Evolutionary conservation across 1,140 invertebrate species (phyloP).

Genomic region (Hyposmocoma kahamanoa): DNA sequence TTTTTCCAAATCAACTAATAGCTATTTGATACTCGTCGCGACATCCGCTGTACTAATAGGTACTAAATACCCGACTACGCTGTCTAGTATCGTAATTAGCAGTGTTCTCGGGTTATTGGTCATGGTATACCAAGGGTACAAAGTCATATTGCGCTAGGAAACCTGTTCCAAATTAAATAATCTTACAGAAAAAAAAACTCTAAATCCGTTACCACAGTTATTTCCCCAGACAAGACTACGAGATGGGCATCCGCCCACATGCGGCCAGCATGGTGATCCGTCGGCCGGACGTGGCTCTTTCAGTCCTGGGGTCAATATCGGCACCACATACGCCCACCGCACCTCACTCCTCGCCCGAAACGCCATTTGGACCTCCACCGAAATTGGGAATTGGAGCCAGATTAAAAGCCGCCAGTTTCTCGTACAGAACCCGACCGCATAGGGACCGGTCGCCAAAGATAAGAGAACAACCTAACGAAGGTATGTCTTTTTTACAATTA

Average conservation of each 20-base stretch:
- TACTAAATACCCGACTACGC: too few relatives aligned
- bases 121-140: too few relatives aligned
- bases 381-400: constrained; percentile 27
- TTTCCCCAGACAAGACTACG: constrained; percentile 26
- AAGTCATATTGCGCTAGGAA: too few relatives aligned
- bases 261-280: constrained; percentile 49
- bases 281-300: constrained; percentile 31
- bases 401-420: constrained; percentile 59
- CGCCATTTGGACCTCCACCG: constrained; percentile 7
- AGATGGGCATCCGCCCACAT: constrained; percentile 32
- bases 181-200: too few relatives aligned
- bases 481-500: too few relatives aligned
- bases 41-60: too few relatives aligned
- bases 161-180: too few relatives aligned
- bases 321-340: constrained; percentile 45
- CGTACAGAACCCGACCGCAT: constrained; percentile 42
- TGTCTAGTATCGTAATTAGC: too few relatives aligned
- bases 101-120: too few relatives aligned
- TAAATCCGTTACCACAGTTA: too few relatives aligned
- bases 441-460: constrained; percentile 43
- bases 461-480: constrained; percentile 26
- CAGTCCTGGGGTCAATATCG: constrained; percentile 26
- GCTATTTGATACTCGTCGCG: too few relatives aligned
- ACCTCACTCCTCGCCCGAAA: constrained; percentile 8
- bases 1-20: too few relatives aligned